These are phyloP conservation scores for Ips typographus DNA, from an alignment of 1,140 invertebrate genomes.

Conservation along the genomic window DNA sequence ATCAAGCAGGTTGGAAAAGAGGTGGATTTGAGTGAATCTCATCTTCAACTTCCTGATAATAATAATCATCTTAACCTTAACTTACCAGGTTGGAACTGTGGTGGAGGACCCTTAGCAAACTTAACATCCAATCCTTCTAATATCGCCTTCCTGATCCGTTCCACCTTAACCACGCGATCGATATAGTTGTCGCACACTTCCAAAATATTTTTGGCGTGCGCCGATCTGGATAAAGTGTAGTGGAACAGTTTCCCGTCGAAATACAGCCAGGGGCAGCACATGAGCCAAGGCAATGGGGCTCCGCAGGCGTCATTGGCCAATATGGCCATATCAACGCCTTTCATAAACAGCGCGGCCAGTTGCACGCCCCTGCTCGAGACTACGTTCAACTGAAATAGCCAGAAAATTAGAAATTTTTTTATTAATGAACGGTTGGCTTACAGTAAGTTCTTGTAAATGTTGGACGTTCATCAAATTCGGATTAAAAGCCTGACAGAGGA, in stretches of 20 bases:
- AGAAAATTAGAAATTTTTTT: background rate
- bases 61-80: background rate
- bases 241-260: conserved; percentile 93
- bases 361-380: conserved; percentile 81
- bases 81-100: conserved; percentile 27
- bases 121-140: conserved; percentile 78
- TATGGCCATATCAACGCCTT: conserved; percentile 83
- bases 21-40: no score
- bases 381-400: conserved; percentile 59
- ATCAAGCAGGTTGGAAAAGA: background rate
- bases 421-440: conserved; percentile 49
- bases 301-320: conserved; percentile 91
- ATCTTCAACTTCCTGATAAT: background rate
- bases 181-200: conserved; percentile 80
- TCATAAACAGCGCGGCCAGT: conserved; percentile 83
- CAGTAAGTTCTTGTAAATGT: conserved; percentile 85
- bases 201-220: conserved; percentile 67
- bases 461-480: conserved; percentile 84
- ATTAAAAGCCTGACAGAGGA: conserved; percentile 84
- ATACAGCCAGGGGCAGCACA: conserved; percentile 88
- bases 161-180: conserved; percentile 82
- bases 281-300: conserved; percentile 84
- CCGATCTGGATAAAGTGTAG: conserved; percentile 71
- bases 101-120: conserved; percentile 35
- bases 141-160: conserved; percentile 84